phyloP scores from a whole-genome alignment of 2,888 invertebrate genomes.

The Conops quadrifasciatus region DNA sequence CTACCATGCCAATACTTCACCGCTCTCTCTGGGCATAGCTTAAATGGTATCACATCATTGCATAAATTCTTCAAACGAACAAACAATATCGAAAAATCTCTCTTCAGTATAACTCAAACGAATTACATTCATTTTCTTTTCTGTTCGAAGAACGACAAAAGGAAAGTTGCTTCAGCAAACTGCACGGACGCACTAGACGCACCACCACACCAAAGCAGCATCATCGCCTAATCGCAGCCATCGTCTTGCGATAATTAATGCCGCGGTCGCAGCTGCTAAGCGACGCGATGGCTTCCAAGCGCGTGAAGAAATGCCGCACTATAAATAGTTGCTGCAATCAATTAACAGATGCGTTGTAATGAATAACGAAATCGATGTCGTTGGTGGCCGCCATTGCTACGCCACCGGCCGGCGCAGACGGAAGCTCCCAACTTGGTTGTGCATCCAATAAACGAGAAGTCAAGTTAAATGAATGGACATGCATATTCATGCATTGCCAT shows the following conservation, averaged over 20 bases:
- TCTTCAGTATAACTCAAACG: background rate
- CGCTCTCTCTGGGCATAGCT: too few relatives aligned
- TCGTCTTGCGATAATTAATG: conserved; percentile 17
- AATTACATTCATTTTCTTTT: background rate
- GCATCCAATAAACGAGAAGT: background rate
- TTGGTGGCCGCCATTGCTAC: conserved; percentile 13
- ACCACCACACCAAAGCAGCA: background rate
- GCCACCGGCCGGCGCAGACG: background rate
- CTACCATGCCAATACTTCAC: too few relatives aligned
- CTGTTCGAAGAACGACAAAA: background rate
- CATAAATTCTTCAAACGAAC: background rate
- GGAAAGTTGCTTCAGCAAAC: background rate
- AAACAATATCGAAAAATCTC: background rate
- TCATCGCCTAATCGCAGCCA: background rate
- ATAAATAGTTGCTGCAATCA: conserved; percentile 31
- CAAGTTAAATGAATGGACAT: conserved; percentile 22
- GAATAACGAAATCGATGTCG: conserved; percentile 33
- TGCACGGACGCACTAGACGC: background rate
- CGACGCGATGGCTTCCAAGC: background rate
- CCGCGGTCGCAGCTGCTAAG: background rate
- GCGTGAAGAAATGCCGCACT: conserved; percentile 33
- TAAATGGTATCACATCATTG: background rate
- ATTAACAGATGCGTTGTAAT: conserved; percentile 34
- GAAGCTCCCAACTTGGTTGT: background rate
- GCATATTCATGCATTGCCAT: conserved; percentile 28